phyloP scores from a whole-genome alignment of 2,888 invertebrate genomes.

The Mimumesa dahlbomi region DNA sequence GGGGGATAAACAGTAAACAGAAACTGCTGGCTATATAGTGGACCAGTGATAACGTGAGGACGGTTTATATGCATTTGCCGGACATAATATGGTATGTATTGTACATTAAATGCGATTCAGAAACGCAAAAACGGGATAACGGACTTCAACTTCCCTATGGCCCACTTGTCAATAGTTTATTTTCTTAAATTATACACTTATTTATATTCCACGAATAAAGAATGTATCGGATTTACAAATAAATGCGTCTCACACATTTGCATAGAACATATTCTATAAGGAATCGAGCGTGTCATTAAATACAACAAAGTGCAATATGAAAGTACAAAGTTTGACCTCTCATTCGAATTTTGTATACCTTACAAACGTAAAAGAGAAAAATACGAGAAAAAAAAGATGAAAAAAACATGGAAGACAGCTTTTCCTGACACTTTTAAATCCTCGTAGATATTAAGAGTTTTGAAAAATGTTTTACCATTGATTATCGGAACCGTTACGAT shows the following conservation, averaged over 20 bases:
- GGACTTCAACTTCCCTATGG: conserved; percentile 17
- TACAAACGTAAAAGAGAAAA: conserved; percentile 12
- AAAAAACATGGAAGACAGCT: conserved; percentile 11
- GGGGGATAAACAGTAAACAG: conserved; percentile 6
- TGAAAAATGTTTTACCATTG: conserved; percentile 38
- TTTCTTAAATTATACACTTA: conserved; percentile 65
- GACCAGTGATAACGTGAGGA: conserved; percentile 1
- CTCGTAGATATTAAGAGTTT: conserved; percentile 42
- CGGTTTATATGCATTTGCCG: conserved; percentile 28
- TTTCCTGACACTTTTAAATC: conserved; percentile 42
- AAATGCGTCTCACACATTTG: conserved; percentile 43
- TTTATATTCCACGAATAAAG: conserved; percentile 38
- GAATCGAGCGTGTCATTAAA: conserved; percentile 68
- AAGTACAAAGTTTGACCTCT: conserved; percentile 69
- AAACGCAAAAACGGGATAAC: conserved; percentile 20
- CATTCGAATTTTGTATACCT: conserved; percentile 61
- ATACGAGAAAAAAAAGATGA: background rate
- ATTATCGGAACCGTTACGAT: conserved; percentile 23
- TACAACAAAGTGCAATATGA: conserved; percentile 74
- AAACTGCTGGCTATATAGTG: conserved; percentile 20
- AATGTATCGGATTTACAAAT: conserved; percentile 48
- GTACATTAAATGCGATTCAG: conserved; percentile 36
- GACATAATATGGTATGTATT: conserved; percentile 40
- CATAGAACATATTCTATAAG: conserved; percentile 63
- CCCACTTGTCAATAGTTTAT: conserved; percentile 68